Percentiles rank a stretch among this genome's conserved stretches.
Evolutionary conservation across 2,888 invertebrate genomes (phyloP).

Genomic region (Drosophila eohydei): DNA sequence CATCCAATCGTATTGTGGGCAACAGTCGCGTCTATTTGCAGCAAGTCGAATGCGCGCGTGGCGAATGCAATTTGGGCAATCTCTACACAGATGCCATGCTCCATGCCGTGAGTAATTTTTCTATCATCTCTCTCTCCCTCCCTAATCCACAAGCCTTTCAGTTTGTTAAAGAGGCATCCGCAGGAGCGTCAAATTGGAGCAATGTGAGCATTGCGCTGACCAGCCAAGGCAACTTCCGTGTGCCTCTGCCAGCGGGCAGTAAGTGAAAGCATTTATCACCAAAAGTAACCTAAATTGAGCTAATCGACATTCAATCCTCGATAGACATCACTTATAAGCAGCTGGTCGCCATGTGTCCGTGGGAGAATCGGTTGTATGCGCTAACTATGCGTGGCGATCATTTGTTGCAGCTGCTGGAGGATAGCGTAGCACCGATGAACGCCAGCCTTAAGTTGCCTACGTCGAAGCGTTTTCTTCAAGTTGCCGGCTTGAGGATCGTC

Average conservation of each 20-base stretch:
- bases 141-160: slow-evolving; percentile 15
- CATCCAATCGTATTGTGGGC: slow-evolving; percentile 87
- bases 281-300: not conserved
- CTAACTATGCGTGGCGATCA: slow-evolving; percentile 89
- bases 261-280: slow-evolving; percentile 55
- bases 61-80: slow-evolving; percentile 91
- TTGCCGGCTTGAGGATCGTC: slow-evolving; percentile 85
- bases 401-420: slow-evolving; percentile 88
- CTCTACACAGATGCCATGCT: slow-evolving; percentile 90
- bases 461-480: slow-evolving; percentile 85
- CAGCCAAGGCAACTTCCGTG: slow-evolving; percentile 90
- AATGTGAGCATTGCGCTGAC: slow-evolving; percentile 88
- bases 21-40: slow-evolving; percentile 86
- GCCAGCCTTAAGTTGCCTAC: slow-evolving; percentile 37
- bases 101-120: slow-evolving; percentile 85
- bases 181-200: slow-evolving; percentile 87
- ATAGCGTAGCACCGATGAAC: slow-evolving; percentile 84
- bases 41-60: slow-evolving; percentile 87
- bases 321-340: slow-evolving; percentile 90
- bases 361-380: slow-evolving; percentile 91
- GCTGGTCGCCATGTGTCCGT: slow-evolving; percentile 89
- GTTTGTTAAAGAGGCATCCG: slow-evolving; percentile 66
- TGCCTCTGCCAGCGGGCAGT: slow-evolving; percentile 88
- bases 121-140: not conserved
- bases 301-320: not conserved